Base-by-base conservation (phyloP, 64 coral and sea anemone genomes). In the Pocillopora damicornis region DNA sequence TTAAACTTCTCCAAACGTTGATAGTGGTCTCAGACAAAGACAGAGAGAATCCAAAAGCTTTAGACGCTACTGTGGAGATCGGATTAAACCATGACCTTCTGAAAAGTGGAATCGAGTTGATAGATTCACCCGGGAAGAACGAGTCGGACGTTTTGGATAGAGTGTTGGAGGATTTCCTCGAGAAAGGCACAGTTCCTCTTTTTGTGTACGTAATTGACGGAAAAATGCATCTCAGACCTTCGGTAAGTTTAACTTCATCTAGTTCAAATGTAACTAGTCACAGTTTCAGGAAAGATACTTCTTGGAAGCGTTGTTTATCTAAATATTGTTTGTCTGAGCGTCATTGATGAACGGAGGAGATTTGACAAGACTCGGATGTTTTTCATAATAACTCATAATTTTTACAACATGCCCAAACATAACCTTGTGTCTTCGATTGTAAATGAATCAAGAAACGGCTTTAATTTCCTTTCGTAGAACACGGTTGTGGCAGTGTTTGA, bases 121-220 rank as follows among this genome's bases (percentile, higher is more conserved):
- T 91, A 51, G 89, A 91, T 73, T 91, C 89, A 0, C 89, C 89
- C 5, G 89, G 89, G 37, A 82, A 83, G 18, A 69, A 72, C 35
- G 89, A 91, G 75, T 86, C 75, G 0, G 81, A 86, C 0, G 89
- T 76, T 0, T 67, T 91, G 73, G 81, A 91, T 23, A 82, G 60
- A 13, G 61, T 91, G 51, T 62, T 91, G 37, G 82, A 91, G 10
- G 89, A 60, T 3, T 91, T 66, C 56, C 63, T 91, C 30, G 5
- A 91, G 74, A 86, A 86, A 57, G 89, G 89, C 14, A 63, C 75
- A 18, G 89, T 91, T 1, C 89, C 89, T 23, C 34, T 91, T 34
- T 86, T 91, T 59, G 89, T 91, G 11, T 91, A 91, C 64, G 74
- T 91, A 23, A 71, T 91, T 20, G 74, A 91, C 59, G 89, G 89